These are phyloP conservation scores for Deroplatys truncata DNA, from an alignment of 2,888 invertebrate genomes.

Conservation along the genomic window DNA sequence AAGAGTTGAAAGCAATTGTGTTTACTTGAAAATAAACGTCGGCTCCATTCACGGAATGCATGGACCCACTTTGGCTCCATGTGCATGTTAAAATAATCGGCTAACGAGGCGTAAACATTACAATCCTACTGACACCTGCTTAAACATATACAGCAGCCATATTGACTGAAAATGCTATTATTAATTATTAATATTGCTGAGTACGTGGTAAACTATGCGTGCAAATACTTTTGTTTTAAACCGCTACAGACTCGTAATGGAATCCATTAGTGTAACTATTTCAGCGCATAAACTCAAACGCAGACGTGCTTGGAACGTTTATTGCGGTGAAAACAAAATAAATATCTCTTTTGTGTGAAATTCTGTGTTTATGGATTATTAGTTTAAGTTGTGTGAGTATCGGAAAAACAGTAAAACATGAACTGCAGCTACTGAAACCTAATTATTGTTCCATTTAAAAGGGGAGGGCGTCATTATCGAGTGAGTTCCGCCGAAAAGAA, in stretches of 20 bases:
- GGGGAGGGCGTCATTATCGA: neutral
- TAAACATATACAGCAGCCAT: neutral
- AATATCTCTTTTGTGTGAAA: neutral
- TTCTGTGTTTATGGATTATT: neutral
- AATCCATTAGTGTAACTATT: neutral
- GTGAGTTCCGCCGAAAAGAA: neutral
- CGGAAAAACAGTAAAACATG: neutral
- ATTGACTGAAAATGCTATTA: neutral
- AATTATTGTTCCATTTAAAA: neutral
- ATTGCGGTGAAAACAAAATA: neutral
- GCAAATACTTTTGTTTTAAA: neutral
- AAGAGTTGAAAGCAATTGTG: neutral
- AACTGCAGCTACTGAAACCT: neutral
- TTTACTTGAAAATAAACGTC: neutral
- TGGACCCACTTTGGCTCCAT: neutral
- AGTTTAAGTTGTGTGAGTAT: neutral
- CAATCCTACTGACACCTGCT: neutral
- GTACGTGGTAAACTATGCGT: neutral
- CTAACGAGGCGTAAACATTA: neutral
- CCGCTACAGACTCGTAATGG: neutral
- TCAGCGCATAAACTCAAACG: neutral
- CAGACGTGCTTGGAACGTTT: neutral
- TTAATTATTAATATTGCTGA: neutral
- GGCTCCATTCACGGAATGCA: neutral
- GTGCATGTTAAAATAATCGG: neutral